Evolutionary conservation across 2,888 invertebrate genomes (phyloP).

Genomic region (Thymelicus acteon): DNA sequence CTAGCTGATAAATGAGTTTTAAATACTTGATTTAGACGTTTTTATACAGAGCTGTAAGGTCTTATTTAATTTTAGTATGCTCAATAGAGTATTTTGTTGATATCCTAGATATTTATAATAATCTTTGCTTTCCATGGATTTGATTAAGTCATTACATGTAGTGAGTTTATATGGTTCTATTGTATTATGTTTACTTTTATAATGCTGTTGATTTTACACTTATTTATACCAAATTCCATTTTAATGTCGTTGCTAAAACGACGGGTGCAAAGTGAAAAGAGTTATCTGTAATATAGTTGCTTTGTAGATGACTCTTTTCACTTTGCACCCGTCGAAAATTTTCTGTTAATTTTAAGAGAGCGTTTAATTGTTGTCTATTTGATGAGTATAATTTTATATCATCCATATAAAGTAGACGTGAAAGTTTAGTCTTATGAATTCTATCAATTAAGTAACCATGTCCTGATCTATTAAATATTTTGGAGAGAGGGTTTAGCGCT

Average conservation of each 20-base stretch:
- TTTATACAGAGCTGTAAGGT: constrained; percentile 12
- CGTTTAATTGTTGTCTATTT: constrained; percentile 11
- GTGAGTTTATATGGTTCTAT: constrained; percentile 5
- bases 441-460: constrained; percentile 30
- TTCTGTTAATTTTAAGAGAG: constrained; percentile 19
- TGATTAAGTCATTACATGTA: background rate
- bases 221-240: constrained; percentile 38
- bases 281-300: no score
- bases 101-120: constrained; percentile 18
- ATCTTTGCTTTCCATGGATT: background rate
- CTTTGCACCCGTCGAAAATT: no score
- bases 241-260: constrained; percentile 33
- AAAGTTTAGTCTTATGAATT: background rate
- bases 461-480: constrained; percentile 12
- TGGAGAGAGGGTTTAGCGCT: constrained; percentile 20
- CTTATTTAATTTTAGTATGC: constrained; percentile 3
- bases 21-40: constrained; percentile 15
- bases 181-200: constrained; percentile 13
- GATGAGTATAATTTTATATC: constrained; percentile 34
- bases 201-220: constrained; percentile 38
- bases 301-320: no score
- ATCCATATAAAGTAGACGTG: constrained; percentile 30
- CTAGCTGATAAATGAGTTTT: constrained; percentile 20
- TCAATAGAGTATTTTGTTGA: constrained; percentile 3
- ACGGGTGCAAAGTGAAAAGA: no score